A percentile compares a stretch with the other conserved stretches of the same genome.
Conservation (phyloP, 1,140 invertebrate genomes). For the Brachionus koreanus region DNA sequence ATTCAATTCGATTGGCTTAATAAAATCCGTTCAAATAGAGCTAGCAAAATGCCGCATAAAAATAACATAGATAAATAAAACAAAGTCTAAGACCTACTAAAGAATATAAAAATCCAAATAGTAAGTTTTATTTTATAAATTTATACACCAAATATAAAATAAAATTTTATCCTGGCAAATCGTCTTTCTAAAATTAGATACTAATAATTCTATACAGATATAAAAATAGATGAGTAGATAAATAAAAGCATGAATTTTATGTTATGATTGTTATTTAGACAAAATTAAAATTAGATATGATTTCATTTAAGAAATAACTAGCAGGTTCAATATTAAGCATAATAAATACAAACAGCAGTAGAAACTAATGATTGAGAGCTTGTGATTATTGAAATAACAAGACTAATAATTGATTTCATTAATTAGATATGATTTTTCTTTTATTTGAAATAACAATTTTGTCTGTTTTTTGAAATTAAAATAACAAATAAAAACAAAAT, state of each 20-base stretch:
- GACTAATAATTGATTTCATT: neutral
- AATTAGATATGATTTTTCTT: neutral
- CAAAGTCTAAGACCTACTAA: neutral
- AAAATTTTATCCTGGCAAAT: neutral
- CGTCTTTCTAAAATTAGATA: neutral
- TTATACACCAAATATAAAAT: neutral
- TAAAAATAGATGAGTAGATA: neutral
- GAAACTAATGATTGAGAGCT: neutral
- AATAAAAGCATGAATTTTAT: neutral
- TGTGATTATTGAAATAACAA: neutral
- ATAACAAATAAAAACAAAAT: neutral
- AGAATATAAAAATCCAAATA: neutral
- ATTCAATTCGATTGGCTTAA: neutral
- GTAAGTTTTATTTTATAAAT: neutral
- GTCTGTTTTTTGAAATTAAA: neutral
- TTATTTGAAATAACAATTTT: neutral
- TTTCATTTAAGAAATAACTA: neutral
- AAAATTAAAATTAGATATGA: neutral
- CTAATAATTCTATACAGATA: neutral
- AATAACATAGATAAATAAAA: neutral
- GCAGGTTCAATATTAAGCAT: neutral
- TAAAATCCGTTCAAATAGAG: conserved; percentile 1
- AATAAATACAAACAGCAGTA: neutral
- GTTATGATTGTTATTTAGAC: neutral
- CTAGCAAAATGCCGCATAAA: neutral